phyloP scores from a whole-genome alignment of 2,797 vertebrate species.

The Spea hammondii region DNA sequence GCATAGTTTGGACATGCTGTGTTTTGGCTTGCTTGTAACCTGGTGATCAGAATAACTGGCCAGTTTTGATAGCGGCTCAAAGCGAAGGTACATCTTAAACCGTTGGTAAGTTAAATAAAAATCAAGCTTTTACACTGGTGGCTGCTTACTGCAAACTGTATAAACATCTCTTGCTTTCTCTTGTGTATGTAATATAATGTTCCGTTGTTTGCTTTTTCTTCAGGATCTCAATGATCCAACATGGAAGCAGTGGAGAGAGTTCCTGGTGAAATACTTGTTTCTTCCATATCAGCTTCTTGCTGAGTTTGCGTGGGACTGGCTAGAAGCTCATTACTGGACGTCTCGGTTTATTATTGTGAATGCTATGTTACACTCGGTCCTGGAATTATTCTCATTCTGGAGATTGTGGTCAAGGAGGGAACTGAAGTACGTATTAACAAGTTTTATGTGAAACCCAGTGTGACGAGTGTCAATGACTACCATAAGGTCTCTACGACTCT shows the following conservation, averaged over 20 bases:
- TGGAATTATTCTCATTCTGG: constrained; percentile 84
- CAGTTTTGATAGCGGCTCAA: no score
- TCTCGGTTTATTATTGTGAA: constrained; percentile 89
- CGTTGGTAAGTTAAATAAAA: no score
- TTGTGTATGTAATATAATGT: not conserved
- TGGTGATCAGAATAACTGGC: no score
- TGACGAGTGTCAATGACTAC: no score
- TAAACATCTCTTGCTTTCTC: not conserved
- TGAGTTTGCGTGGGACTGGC: constrained; percentile 94
- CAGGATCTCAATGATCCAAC: constrained; percentile 77
- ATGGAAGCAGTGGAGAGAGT: constrained; percentile 88
- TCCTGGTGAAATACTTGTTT: constrained; percentile 83
- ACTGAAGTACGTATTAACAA: constrained; percentile 73
- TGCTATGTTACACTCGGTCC: constrained; percentile 83
- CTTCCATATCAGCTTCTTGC: constrained; percentile 91
- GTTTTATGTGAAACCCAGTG: no score
- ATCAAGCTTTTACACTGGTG: no score
- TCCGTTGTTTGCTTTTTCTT: not conserved
- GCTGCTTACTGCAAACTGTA: not conserved
- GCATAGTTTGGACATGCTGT: no score
- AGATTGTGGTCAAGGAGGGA: constrained; percentile 78
- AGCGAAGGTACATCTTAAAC: no score
- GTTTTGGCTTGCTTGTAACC: no score
- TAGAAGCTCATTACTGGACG: constrained; percentile 90
- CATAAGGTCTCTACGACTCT: no score